Base-by-base conservation (phyloP, 2,888 invertebrate genomes). In the Gibbula magus region DNA sequence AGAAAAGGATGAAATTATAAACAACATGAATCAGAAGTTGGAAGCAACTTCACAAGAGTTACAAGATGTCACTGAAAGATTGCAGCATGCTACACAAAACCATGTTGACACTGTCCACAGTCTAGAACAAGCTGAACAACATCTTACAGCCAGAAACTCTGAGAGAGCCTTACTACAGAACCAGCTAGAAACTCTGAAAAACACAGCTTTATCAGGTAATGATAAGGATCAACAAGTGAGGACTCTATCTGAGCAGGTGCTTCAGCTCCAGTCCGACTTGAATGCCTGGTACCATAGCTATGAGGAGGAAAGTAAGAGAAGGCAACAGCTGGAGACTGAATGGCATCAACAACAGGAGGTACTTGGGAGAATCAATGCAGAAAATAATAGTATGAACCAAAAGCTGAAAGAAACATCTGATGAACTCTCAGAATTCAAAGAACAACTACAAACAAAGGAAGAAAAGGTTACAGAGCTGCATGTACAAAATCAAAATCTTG, bases 241-340 rank as follows among this genome's bases (percentile, higher is more conserved):
- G 35, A 35, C 70, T 20, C 39, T 70, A 16, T 35, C 39, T n/a
- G 32, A 39, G 35, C 39, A 70, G 35, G 70, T 70, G 3, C 29
- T 32, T 1, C 70, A 70, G n/a, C 39, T 70, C n/a, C 70, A 70
- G 70, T 70, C 70, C n/a, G 39, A 70, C 25, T 18, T 70, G 35
- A 35, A 32, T 18, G 70, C 39, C 35, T 70, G 70, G 70, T 70
- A 20, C 35, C 18, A 70, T 3, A 70, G 70, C 25, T 35, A 39
- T 35, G 32, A 70, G 29, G 70, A 70, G 20, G 70, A 29, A n/a
- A 35, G 20, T 10, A 39, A 20, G 35, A 70, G 20, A 35, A 32
- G 70, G 35, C 18, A 18, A 2, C 20, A 70, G 20, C 35, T 70
- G 29, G 70, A 70, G 35, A 70, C 32, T 35, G 70, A 70, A 16